A percentile compares a stretch with the other conserved stretches of the same genome.
Evolutionary conservation across 2,797 vertebrate species (phyloP).

Genomic region (Sebastes kiyomatsui): DNA sequence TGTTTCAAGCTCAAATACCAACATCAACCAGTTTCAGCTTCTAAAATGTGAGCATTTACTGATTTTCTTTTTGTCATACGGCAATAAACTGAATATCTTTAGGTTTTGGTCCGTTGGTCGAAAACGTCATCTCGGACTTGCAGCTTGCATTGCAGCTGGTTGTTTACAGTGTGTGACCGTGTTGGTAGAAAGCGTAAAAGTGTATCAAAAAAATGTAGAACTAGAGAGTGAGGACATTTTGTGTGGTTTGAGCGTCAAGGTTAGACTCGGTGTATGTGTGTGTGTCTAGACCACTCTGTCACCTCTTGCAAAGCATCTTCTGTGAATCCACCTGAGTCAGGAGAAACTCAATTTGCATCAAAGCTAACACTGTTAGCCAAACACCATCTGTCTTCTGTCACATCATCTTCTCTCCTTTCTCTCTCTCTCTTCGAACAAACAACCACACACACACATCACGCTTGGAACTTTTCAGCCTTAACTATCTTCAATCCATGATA

Average conservation of each 20-base stretch:
- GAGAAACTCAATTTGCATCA: background rate
- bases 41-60: background rate
- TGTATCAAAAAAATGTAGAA: background rate
- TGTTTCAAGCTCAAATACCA: no score
- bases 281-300: background rate
- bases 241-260: background rate
- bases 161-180: background rate
- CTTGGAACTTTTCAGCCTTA: background rate
- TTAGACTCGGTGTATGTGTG: background rate
- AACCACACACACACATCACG: background rate
- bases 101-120: background rate
- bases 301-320: background rate
- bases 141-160: background rate
- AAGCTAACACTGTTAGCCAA: background rate
- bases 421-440: background rate
- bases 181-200: background rate
- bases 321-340: constrained; percentile 2
- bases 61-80: background rate
- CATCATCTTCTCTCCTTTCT: background rate
- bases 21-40: background rate
- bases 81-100: background rate
- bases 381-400: constrained; percentile 4
- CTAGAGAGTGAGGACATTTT: background rate
- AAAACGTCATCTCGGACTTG: background rate
- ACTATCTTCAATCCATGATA: background rate